These are phyloP conservation scores for Formicarius rufipectus DNA, from an alignment of 2,113 vertebrate species.

Conservation along the genomic window DNA sequence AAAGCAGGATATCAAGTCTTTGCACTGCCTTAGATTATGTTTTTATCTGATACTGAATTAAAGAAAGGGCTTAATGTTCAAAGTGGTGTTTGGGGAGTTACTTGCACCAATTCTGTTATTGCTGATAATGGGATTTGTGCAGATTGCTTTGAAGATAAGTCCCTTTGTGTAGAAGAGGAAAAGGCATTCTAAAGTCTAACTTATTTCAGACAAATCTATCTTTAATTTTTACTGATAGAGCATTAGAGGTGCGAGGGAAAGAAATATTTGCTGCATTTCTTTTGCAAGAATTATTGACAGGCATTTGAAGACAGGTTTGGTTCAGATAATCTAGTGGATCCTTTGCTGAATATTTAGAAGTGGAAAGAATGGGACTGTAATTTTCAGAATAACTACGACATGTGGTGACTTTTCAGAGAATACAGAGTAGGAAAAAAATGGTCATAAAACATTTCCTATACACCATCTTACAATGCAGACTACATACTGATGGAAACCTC, in stretches of 20 bases:
- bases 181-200: slow-evolving; percentile 24
- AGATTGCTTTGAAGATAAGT: slow-evolving; percentile 59
- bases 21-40: background rate
- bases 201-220: slow-evolving; percentile 39
- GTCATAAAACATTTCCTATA: background rate
- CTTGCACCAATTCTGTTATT: slow-evolving; percentile 51
- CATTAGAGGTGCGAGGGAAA: background rate
- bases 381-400: background rate
- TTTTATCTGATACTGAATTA: slow-evolving; percentile 63
- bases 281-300: background rate
- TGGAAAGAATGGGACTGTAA: background rate
- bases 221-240: slow-evolving; percentile 32
- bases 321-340: background rate
- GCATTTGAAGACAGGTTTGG: background rate
- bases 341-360: background rate
- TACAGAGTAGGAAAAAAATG: background rate
- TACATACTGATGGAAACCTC: background rate
- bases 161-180: slow-evolving; percentile 20
- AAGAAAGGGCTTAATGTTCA: slow-evolving; percentile 63
- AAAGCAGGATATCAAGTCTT: slow-evolving; percentile 31
- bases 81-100: slow-evolving; percentile 62
- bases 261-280: background rate
- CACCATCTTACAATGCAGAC: background rate
- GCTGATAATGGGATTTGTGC: slow-evolving; percentile 64
- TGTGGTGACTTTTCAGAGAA: background rate